These are phyloP conservation scores for Brassicogethes aeneus DNA, from an alignment of 2,888 invertebrate genomes.

Conservation along the genomic window DNA sequence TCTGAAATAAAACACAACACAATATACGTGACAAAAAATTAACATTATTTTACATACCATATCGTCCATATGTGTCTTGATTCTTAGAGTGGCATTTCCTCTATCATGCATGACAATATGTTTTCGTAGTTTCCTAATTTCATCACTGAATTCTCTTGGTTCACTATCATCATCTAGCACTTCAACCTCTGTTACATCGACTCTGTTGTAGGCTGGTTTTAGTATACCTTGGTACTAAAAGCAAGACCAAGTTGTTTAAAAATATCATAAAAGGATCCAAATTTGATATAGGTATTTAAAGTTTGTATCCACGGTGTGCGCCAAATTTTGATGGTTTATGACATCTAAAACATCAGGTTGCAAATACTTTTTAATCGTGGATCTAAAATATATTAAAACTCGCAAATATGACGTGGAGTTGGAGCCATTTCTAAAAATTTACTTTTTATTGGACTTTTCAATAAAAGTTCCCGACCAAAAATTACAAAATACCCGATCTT, in stretches of 20 bases:
- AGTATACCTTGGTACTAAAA: slow-evolving; percentile 74
- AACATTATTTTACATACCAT: slow-evolving; percentile 51
- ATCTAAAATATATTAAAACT: too few species aligned
- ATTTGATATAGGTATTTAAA: too few species aligned
- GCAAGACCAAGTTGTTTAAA: slow-evolving; percentile 43
- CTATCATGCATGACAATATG: slow-evolving; percentile 71
- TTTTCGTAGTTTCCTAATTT: slow-evolving; percentile 64
- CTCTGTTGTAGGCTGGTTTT: slow-evolving; percentile 94
- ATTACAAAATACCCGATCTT: too few species aligned
- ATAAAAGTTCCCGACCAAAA: too few species aligned
- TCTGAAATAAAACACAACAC: slow-evolving; percentile 46
- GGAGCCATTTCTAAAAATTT: too few species aligned
- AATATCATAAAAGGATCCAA: too few species aligned
- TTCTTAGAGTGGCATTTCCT: slow-evolving; percentile 59
- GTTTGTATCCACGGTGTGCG: too few species aligned
- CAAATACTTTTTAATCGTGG: too few species aligned
- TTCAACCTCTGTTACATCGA: slow-evolving; percentile 93
- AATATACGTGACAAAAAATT: neutral
- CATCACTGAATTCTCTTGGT: slow-evolving; percentile 68
- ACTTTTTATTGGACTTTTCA: too few species aligned
- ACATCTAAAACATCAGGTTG: too few species aligned
- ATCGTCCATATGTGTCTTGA: slow-evolving; percentile 80
- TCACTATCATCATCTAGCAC: slow-evolving; percentile 71
- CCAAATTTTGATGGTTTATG: too few species aligned
- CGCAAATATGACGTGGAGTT: too few species aligned